phyloP scores from a whole-genome alignment of 2,797 vertebrate species.

The Amphiprion clarkii region DNA sequence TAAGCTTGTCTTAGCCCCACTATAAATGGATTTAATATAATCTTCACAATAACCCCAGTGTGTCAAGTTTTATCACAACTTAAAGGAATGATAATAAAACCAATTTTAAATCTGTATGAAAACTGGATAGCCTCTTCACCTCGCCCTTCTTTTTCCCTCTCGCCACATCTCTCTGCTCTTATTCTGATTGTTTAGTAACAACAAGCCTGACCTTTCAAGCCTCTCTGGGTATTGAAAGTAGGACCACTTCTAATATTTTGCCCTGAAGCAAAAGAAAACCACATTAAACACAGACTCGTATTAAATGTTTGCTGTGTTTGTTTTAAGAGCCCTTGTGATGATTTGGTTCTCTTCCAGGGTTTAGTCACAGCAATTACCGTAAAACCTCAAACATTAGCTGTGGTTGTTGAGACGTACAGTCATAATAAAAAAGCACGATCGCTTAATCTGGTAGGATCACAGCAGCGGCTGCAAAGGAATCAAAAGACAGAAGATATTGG shows the following conservation, averaged over 20 bases:
- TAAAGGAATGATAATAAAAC: not conserved
- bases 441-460: conserved; percentile 12
- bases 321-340: conserved; percentile 26
- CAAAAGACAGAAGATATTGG: too few species aligned
- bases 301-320: conserved; percentile 16
- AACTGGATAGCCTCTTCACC: conserved; percentile 44
- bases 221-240: conserved; percentile 2
- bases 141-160: not conserved
- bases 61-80: not conserved
- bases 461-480: not conserved
- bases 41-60: too few species aligned
- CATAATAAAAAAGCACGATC: conserved; percentile 33
- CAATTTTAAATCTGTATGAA: conserved; percentile 43
- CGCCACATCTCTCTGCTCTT: not conserved
- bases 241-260: conserved; percentile 23
- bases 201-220: conserved; percentile 31
- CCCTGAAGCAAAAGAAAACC: not conserved
- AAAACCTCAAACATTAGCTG: conserved; percentile 40
- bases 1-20: too few species aligned
- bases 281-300: conserved; percentile 1
- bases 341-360: conserved; percentile 22
- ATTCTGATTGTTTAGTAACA: conserved; percentile 19
- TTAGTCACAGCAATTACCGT: conserved; percentile 41
- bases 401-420: conserved; percentile 12
- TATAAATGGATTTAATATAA: too few species aligned